Base-by-base conservation (phyloP, 2,888 invertebrate species). In the Trissonchulus latispiculum region DNA sequence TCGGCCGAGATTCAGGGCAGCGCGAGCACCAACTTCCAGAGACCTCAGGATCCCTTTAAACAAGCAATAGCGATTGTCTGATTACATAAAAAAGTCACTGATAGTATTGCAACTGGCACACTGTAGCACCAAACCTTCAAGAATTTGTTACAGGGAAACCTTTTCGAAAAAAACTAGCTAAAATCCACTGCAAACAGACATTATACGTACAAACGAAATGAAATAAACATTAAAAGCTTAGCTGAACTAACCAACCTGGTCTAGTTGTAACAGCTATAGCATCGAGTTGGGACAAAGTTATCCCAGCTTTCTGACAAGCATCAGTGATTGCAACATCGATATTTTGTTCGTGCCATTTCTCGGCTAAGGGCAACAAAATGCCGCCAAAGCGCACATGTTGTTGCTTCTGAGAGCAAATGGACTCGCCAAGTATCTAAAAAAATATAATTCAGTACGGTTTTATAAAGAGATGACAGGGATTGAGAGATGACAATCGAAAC, bases 191-290 rank as follows among this genome's bases (percentile, higher is more conserved):
- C n/a, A n/a, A n/a, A n/a, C n/a, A n/a, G n/a, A n/a, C n/a, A n/a
- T n/a, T n/a, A n/a, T n/a, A n/a, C n/a, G n/a, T n/a, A n/a, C n/a
- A n/a, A n/a, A n/a, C n/a, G n/a, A n/a, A n/a, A n/a, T n/a, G n/a
- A n/a, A n/a, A n/a, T n/a, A n/a, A n/a, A n/a, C n/a, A n/a, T n/a
- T n/a, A n/a, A n/a, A n/a, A n/a, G n/a, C n/a, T n/a, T n/a, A n/a
- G n/a, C n/a, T n/a, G 23, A 48, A 23, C 48, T 23, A 15, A 48
- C 48, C 48, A 15, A n/a, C 94, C 91, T 74, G 97, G 97, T 83
- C 90, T 90, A 0, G 90, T 89, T n/a, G 96, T 95, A 0, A 91
- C 89, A 59, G 96, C 95, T 79, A 97, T 88, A 3, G 92, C 95
- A 89, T 76, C 88, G 79, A 1, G 75, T 74, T 61, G 64, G 61